Evolutionary conservation across 2,797 vertebrate species (phyloP).

Genomic region (Bovichtus diacanthus): DNA sequence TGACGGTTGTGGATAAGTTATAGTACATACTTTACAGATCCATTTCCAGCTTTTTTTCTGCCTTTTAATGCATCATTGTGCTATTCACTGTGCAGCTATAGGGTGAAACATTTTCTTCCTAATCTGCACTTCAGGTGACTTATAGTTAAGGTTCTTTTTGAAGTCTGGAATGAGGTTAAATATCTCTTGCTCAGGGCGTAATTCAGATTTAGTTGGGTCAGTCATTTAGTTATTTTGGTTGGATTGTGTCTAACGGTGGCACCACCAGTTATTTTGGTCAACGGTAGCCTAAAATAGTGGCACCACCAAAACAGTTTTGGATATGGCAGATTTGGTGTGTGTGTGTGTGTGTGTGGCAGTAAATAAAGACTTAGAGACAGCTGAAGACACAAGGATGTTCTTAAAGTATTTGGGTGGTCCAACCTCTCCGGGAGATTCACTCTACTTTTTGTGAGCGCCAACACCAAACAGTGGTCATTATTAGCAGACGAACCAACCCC

Average conservation of each 20-base stretch:
- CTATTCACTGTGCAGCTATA: conserved; percentile 26
- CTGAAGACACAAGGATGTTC: conserved; percentile 74
- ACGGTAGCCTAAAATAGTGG: conserved; percentile 67
- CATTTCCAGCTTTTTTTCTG: conserved; percentile 49
- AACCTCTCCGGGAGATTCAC: conserved; percentile 58
- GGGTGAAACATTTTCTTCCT: conserved; percentile 37
- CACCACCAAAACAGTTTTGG: conserved; percentile 68
- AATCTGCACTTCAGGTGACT: conserved; percentile 28
- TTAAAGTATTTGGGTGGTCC: conserved; percentile 81
- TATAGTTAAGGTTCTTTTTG: conserved; percentile 9
- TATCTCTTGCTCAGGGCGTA: conserved; percentile 48
- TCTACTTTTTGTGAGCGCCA: conserved; percentile 58
- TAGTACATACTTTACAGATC: conserved; percentile 77
- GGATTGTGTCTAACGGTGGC: conserved; percentile 60
- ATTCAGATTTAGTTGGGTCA: conserved; percentile 59
- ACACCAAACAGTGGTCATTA: conserved; percentile 75
- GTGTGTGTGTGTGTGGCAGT: conserved; percentile 42
- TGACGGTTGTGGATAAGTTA: conserved; percentile 76
- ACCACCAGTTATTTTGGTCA: conserved; percentile 74
- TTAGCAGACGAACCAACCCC: conserved; percentile 70
- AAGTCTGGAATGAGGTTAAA: conserved; percentile 43
- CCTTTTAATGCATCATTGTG: conserved; percentile 41
- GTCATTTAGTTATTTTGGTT: conserved; percentile 76
- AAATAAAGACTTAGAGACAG: conserved; percentile 71
- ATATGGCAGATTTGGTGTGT: conserved; percentile 63